phyloP scores from a whole-genome alignment of 2,113 vertebrate species.

The Lonchura striata region DNA sequence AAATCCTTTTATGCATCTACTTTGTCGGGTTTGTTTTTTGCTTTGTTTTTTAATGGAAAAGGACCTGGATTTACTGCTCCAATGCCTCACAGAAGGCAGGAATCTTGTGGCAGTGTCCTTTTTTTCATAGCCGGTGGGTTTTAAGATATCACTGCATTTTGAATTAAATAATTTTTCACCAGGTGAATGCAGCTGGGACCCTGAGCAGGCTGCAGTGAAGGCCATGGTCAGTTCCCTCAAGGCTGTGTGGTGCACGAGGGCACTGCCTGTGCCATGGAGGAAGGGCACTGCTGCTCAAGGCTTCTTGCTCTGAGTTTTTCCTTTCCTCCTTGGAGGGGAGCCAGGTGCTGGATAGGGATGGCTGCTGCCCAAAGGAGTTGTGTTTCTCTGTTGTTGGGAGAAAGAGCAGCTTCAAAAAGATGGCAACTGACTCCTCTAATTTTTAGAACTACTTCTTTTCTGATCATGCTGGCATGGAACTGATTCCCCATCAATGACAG shows the following conservation, averaged over 20 bases:
- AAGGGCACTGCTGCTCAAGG: rapidly evolving
- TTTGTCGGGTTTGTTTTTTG: neutral
- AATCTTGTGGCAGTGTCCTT: neutral
- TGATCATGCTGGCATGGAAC: rapidly evolving
- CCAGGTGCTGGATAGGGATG: neutral
- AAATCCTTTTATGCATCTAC: neutral
- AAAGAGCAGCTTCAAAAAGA: neutral
- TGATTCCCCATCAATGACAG: neutral
- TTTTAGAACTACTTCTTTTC: neutral
- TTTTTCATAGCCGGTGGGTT: neutral
- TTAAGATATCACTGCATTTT: neutral
- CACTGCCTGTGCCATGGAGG: rapidly evolving
- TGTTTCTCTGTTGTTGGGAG: neutral
- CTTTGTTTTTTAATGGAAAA: neutral
- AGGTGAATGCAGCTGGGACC: neutral
- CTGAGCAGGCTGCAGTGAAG: neutral
- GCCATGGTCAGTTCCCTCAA: rapidly evolving
- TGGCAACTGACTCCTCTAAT: neutral
- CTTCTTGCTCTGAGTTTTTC: neutral
- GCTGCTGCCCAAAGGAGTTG: neutral
- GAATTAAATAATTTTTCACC: neutral
- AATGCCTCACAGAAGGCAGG: neutral
- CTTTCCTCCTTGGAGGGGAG: neutral
- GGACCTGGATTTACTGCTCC: neutral
- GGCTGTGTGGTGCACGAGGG: rapidly evolving